Evolutionary conservation across 2,113 vertebrate species (phyloP).

Genomic region (Zapus hudsonius): DNA sequence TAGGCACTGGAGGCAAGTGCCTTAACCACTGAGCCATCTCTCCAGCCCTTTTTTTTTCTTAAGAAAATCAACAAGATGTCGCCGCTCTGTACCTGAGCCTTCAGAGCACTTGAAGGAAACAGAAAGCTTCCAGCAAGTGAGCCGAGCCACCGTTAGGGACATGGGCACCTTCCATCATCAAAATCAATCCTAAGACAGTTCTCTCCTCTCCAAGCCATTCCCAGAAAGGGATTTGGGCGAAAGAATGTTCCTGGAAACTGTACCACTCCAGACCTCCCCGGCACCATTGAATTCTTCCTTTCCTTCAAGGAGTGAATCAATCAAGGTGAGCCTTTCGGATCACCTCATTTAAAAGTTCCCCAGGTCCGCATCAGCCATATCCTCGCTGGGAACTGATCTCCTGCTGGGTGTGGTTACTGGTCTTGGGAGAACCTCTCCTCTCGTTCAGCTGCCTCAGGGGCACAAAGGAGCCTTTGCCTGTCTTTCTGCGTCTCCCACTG

Average conservation of each 20-base stretch:
- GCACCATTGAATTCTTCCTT: slow-evolving; percentile 45
- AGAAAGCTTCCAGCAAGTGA: slow-evolving; percentile 15
- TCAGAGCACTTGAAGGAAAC: not conserved
- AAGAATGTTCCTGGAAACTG: slow-evolving; percentile 23
- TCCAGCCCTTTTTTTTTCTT: not conserved
- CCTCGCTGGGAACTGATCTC: slow-evolving; percentile 34
- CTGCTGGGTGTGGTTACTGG: slow-evolving; percentile 46
- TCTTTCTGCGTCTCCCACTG: not conserved
- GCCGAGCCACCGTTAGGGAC: not conserved
- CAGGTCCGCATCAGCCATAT: not conserved
- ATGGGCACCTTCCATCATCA: slow-evolving; percentile 47
- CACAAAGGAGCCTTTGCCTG: not conserved
- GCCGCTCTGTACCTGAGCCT: slow-evolving; percentile 28
- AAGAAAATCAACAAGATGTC: slow-evolving; percentile 52
- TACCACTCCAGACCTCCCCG: not conserved
- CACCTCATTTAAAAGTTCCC: slow-evolving; percentile 47
- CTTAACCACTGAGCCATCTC: too few species aligned
- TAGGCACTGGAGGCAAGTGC: too few species aligned
- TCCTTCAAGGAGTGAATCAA: slow-evolving; percentile 51
- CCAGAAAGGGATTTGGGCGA: slow-evolving; percentile 48
- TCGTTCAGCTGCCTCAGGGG: not conserved
- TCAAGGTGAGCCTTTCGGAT: slow-evolving; percentile 51
- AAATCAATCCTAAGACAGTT: slow-evolving; percentile 21
- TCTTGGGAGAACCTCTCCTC: not conserved
- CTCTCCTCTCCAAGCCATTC: slow-evolving; percentile 48